A percentile compares a stretch with the other conserved stretches of the same genome.
These are phyloP conservation scores for Lobophora halterata DNA, from an alignment of 2,888 invertebrate species.

Conservation along the genomic window DNA sequence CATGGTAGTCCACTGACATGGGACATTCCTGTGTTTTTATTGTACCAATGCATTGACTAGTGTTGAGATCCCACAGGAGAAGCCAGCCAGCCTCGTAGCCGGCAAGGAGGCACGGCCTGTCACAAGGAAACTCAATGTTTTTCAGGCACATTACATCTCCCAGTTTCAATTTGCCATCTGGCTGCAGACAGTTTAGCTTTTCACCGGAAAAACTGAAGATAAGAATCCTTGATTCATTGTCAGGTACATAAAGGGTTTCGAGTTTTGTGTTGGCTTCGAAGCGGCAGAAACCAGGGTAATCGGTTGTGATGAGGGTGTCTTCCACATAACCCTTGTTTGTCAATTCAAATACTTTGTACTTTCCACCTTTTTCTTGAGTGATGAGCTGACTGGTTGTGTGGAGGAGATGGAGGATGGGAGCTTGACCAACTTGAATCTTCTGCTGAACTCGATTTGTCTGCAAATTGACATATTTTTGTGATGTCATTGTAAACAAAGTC, in stretches of 20 bases:
- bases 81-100: constrained; percentile 89
- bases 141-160: constrained; percentile 85
- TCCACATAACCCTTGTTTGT: constrained; percentile 82
- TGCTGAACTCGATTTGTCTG: constrained; percentile 86
- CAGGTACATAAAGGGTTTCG: constrained; percentile 84
- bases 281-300: constrained; percentile 87
- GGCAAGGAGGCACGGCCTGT: constrained; percentile 80
- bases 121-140: constrained; percentile 69
- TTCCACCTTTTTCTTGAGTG: constrained; percentile 88
- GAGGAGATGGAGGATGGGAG: constrained; percentile 83
- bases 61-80: constrained; percentile 85
- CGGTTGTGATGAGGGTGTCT: constrained; percentile 78
- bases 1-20: constrained; percentile 86
- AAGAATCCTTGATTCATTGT: constrained; percentile 77
- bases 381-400: constrained; percentile 82
- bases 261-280: constrained; percentile 82
- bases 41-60: constrained; percentile 79
- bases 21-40: constrained; percentile 83
- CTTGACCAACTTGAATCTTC: constrained; percentile 83
- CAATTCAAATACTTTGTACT: constrained; percentile 84
- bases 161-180: constrained; percentile 62
- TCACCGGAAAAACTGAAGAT: constrained; percentile 75
- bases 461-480: constrained; percentile 39
- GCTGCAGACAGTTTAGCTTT: constrained; percentile 60
- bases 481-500: constrained; percentile 1